Evolutionary conservation across 2,888 invertebrate genomes (phyloP).

Genomic region (Allygus modestus): DNA sequence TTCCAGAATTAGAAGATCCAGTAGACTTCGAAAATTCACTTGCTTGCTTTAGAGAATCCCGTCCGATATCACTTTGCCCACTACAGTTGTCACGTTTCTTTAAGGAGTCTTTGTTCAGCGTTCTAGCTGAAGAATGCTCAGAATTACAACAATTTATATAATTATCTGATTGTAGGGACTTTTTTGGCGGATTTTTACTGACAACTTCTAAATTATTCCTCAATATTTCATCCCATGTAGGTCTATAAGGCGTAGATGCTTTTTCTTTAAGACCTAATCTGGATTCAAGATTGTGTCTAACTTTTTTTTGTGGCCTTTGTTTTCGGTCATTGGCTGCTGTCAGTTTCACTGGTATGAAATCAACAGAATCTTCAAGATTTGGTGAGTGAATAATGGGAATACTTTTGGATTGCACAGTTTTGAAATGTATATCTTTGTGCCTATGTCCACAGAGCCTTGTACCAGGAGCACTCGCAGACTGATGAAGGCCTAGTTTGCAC

Average conservation of each 20-base stretch:
- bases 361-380: conserved; percentile 35
- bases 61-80: not conserved
- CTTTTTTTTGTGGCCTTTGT: conserved; percentile 21
- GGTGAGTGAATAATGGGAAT: conserved; percentile 9
- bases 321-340: not conserved
- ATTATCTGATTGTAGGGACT: not conserved
- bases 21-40: conserved; percentile 1
- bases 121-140: not conserved
- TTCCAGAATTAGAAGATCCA: not conserved
- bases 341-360: conserved; percentile 41
- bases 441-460: not conserved
- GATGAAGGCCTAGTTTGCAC: not conserved
- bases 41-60: not conserved
- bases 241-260: not conserved
- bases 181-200: not conserved
- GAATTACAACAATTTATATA: not conserved
- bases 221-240: conserved; percentile 37
- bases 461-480: conserved; percentile 13
- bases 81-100: not conserved
- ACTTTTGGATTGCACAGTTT: conserved; percentile 34
- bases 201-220: not conserved
- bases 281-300: not conserved
- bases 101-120: not conserved
- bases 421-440: not conserved
- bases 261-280: conserved; percentile 8